Conservation (phyloP, 2,797 vertebrate species). For the Glossophaga mutica region DNA sequence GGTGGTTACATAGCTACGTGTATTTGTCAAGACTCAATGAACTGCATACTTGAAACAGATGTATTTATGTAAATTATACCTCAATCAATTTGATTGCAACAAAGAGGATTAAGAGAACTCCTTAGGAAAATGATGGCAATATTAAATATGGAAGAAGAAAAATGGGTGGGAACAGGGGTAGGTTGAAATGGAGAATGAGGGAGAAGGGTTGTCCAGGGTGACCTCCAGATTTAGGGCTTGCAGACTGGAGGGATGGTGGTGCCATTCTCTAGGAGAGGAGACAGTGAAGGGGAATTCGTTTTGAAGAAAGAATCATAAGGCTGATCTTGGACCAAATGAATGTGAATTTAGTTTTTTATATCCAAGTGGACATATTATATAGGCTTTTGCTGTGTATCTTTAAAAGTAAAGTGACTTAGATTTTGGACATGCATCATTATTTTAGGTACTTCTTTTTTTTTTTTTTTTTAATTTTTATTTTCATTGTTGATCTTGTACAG, state of each 20-base stretch:
- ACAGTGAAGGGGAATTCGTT: not conserved
- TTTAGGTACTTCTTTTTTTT: not conserved
- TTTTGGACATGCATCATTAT: not conserved
- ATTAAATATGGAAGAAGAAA: not conserved
- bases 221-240: not conserved
- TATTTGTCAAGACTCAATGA: not conserved
- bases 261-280: not conserved
- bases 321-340: not conserved
- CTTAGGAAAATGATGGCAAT: not conserved
- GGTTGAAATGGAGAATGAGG: not conserved
- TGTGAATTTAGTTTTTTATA: not conserved
- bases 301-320: not conserved
- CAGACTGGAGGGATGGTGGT: no score
- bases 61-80: not conserved
- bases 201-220: not conserved
- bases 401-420: not conserved
- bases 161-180: not conserved
- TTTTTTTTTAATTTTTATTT: no score
- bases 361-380: not conserved
- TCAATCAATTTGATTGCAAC: not conserved
- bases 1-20: not conserved
- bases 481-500: no score
- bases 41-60: not conserved
- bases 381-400: not conserved
- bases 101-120: not conserved